phyloP scores from a whole-genome alignment of 1,140 invertebrate genomes.

The Sarcophaga bullata region DNA sequence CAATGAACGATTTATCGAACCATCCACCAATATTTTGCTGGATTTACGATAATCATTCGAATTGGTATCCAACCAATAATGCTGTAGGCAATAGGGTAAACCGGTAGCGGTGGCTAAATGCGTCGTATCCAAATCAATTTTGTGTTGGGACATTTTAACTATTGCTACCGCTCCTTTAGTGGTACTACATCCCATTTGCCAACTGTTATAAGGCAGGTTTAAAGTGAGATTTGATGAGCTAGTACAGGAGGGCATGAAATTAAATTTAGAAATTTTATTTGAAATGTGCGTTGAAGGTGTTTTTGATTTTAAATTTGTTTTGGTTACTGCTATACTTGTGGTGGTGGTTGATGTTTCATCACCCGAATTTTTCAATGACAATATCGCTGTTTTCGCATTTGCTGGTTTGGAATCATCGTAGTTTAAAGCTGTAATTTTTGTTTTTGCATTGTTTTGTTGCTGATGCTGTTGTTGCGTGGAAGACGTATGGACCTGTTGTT shows the following conservation, averaged over 20 bases:
- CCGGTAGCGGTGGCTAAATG: constrained; percentile 39
- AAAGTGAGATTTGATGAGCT: background rate
- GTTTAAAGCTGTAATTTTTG: constrained; percentile 28
- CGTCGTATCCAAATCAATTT: constrained; percentile 41
- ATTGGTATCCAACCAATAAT: constrained; percentile 50
- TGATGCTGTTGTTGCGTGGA: constrained; percentile 37
- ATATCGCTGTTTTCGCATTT: background rate
- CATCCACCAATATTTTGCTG: background rate
- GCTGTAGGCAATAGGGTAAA: constrained; percentile 59
- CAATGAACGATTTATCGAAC: constrained; percentile 11
- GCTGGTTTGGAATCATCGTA: background rate
- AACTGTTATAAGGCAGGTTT: constrained; percentile 15
- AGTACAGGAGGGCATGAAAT: background rate
- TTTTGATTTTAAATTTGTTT: constrained; percentile 33
- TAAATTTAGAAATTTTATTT: background rate
- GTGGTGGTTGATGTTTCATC: background rate
- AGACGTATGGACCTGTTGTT: constrained; percentile 43
- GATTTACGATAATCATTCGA: constrained; percentile 29
- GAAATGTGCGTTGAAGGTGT: background rate
- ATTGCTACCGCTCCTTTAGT: constrained; percentile 40
- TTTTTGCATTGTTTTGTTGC: constrained; percentile 4
- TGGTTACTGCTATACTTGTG: background rate
- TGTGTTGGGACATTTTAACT: constrained; percentile 32
- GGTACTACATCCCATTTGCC: background rate
- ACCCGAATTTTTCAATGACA: background rate